Evolutionary conservation across 2,888 invertebrate genomes (phyloP), one percentile per base, ranked within the genome.

Genomic region (Caenorhabditis parvicauda): DNA sequence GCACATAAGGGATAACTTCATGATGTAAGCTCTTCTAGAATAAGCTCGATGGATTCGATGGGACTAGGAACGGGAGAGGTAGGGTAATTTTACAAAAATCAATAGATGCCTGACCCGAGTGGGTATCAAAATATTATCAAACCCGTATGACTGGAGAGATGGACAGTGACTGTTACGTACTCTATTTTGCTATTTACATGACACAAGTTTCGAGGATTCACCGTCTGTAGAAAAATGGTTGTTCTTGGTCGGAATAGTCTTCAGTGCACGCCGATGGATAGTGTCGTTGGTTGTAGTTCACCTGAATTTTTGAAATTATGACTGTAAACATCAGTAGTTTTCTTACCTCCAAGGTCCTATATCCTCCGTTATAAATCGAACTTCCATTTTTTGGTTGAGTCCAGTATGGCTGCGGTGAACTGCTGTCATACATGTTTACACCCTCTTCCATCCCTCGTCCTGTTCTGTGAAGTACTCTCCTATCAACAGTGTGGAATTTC

Each of bases 371-470:
- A 22, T 61, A 59, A 3, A 61, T 59, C 17, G 67, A 60, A 28
- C 62, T 64, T 42, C 61, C 64, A 27, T 64, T 59, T 7, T 57
- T 38, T 38, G 56, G 57, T 29, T 54, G 54, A n/a, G 58, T 54
- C 57, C 55, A 63, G 32, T 63, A 63, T 4, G 62, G 62, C 27
- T 54, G 52, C 9, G 59, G 64, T 7, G 64, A 59, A 39, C 63
- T 56, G 45, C 59, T 60, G 54, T 68, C 68, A 29, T 68, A 68
- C 32, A 65, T 58, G 38, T 65, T 62, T 3, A 64, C 64, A 22
- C 59, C 37, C 29, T 68, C 68, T 28, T 68, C 68, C 32, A 62
- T 60, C 9, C 64, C 68, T 68, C 64, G 49, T 24, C 59, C 56
- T 12, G 44, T 56, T 57, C 63, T 32, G 5, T 52, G 39, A 19